A percentile compares a stretch with the other conserved stretches of the same genome.
phyloP scores from a whole-genome alignment of 2,113 vertebrate species.

The Lagopus muta region DNA sequence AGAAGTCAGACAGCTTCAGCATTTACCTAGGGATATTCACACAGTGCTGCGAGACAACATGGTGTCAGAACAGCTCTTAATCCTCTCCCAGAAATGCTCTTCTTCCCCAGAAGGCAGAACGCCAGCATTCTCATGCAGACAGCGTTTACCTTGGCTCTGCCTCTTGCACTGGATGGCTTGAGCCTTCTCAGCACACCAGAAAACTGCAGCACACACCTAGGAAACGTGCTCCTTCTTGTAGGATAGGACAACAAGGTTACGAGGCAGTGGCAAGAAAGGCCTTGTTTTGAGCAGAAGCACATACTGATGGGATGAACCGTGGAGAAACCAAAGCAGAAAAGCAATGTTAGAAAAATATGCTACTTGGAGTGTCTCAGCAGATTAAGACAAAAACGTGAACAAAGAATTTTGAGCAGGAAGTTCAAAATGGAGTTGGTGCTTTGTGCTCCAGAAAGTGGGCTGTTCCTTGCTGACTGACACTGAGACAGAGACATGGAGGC shows the following conservation, averaged over 20 bases:
- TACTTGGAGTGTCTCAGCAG: not conserved
- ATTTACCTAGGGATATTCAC: not conserved
- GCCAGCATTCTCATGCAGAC: not conserved
- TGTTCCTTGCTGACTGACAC: not conserved
- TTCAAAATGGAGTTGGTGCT: not conserved
- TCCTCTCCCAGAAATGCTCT: not conserved
- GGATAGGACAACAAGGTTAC: not conserved
- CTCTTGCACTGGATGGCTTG: not conserved
- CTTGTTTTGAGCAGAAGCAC: not conserved
- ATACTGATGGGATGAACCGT: rapidly evolving
- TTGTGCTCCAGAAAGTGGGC: not conserved
- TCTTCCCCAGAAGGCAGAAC: not conserved
- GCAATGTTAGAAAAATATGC: not conserved
- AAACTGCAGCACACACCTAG: not conserved
- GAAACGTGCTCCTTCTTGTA: rapidly evolving
- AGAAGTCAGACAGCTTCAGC: not conserved
- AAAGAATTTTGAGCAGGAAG: not conserved
- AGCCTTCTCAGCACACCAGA: not conserved
- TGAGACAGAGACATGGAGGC: not conserved
- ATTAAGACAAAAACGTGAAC: not conserved
- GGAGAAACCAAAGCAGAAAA: not conserved
- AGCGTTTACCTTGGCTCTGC: not conserved
- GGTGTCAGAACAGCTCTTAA: not conserved
- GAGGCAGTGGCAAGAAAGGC: not conserved
- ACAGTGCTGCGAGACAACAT: not conserved